Percentiles rank a stretch among this genome's conserved stretches.
Conservation (phyloP, 2,888 invertebrate genomes). For the Oscheius sp. region DNA sequence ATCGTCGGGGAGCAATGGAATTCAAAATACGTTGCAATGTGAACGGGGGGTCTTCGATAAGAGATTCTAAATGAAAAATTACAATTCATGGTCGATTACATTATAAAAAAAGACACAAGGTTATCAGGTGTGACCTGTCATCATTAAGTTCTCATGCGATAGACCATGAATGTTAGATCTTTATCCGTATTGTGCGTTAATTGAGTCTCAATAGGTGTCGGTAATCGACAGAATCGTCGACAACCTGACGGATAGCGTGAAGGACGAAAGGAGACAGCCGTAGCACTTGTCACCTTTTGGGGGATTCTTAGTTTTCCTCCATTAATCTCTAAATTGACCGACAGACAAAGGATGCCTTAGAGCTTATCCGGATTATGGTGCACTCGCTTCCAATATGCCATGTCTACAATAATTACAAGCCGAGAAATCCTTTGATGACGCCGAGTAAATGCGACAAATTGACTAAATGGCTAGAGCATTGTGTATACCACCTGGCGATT, state of each 20-base stretch:
- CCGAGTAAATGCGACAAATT: slow-evolving; percentile 30
- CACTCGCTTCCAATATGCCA: slow-evolving; percentile 27
- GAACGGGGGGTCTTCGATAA: neutral
- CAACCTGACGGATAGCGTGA: slow-evolving; percentile 27
- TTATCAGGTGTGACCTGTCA: slow-evolving; percentile 25
- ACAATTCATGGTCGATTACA: neutral
- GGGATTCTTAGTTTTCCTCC: neutral
- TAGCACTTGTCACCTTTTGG: neutral
- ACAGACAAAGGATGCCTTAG: neutral
- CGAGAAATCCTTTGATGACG: slow-evolving; percentile 23
- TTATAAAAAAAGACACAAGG: slow-evolving; percentile 13
- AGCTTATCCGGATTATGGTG: slow-evolving; percentile 27
- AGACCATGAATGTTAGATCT: slow-evolving; percentile 29
- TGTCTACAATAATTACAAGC: slow-evolving; percentile 31
- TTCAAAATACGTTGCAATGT: neutral
- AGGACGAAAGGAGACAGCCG: slow-evolving; percentile 21
- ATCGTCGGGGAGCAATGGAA: neutral
- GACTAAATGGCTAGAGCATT: slow-evolving; percentile 20
- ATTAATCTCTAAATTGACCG: neutral
- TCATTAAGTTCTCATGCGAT: slow-evolving; percentile 20
- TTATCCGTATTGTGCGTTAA: slow-evolving; percentile 29
- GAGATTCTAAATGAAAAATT: neutral
- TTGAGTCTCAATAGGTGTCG: slow-evolving; percentile 25
- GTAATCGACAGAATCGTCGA: slow-evolving; percentile 16
- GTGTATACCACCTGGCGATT: no score